A percentile compares a stretch with the other conserved stretches of the same genome.
Conservation (phyloP, 1,140 invertebrate species). For the Ips typographus region DNA sequence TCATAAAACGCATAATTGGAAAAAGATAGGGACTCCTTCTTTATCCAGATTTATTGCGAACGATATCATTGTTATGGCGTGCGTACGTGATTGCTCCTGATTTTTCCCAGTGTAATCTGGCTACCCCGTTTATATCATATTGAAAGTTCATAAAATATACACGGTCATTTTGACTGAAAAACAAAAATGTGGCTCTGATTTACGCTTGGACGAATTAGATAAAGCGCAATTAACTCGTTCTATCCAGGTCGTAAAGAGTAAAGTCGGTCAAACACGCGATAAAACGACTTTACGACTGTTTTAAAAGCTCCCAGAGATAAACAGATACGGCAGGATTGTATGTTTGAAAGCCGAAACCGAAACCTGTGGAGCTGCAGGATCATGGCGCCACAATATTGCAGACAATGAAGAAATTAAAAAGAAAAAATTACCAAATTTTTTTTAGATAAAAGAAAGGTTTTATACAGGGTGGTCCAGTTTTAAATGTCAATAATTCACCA, state of each 20-base stretch:
- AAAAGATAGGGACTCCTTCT: conserved; percentile 5
- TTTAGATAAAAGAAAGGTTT: too few species aligned
- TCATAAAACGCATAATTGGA: conserved; percentile 19
- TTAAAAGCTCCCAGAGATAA: background rate
- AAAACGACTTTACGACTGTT: conserved; percentile 10
- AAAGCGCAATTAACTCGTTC: conserved; percentile 19
- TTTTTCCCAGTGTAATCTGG: too few species aligned
- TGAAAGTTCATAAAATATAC: conserved; percentile 11
- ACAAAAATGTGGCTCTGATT: conserved; percentile 15
- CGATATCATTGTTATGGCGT: conserved; percentile 15
- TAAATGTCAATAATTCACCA: too few species aligned
- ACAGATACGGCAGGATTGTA: too few species aligned
- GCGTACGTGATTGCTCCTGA: too few species aligned
- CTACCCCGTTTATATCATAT: background rate
- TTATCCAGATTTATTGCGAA: conserved; percentile 12
- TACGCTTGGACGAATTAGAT: conserved; percentile 4
- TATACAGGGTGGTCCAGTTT: too few species aligned
- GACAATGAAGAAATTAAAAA: too few species aligned
- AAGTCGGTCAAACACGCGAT: conserved; percentile 13
- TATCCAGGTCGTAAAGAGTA: conserved; percentile 7
- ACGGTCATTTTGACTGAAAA: conserved; percentile 14
- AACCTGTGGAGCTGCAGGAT: too few species aligned
- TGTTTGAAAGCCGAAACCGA: too few species aligned
- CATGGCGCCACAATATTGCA: too few species aligned
- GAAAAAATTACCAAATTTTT: too few species aligned